Conservation (phyloP, 1,140 invertebrate species). For the Grapholita molesta region DNA sequence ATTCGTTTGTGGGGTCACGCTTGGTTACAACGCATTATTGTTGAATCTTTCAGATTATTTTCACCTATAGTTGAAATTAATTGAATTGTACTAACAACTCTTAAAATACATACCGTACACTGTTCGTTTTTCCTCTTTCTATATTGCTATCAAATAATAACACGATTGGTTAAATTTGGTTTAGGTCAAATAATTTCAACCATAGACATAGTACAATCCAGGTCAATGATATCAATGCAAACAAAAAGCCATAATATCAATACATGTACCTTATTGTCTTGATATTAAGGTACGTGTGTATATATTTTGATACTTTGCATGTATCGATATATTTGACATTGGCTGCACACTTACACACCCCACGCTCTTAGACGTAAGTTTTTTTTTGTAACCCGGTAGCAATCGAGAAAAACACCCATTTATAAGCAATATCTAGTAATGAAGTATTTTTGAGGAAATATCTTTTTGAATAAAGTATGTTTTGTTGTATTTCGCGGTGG, state of each 20-base stretch:
- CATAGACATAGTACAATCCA: too few species aligned
- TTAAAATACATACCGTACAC: background rate
- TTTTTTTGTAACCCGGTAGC: constrained; percentile 25
- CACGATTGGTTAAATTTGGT: background rate
- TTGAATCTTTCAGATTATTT: background rate
- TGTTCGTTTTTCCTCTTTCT: background rate
- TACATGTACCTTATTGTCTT: too few species aligned
- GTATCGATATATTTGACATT: too few species aligned
- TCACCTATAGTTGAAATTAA: background rate
- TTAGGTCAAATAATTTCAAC: background rate
- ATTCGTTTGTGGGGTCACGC: constrained; percentile 7
- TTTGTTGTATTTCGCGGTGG: background rate
- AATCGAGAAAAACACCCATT: constrained; percentile 1
- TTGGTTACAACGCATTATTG: background rate
- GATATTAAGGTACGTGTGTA: too few species aligned
- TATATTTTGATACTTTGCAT: too few species aligned
- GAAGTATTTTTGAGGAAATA: background rate
- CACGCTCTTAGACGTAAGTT: constrained; percentile 59
- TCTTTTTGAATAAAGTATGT: background rate
- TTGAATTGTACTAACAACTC: background rate
- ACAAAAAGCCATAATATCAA: too few species aligned
- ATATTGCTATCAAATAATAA: background rate
- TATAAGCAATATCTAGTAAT: constrained; percentile 7
- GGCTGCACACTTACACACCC: constrained; percentile 35
- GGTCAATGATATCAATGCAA: too few species aligned